Conservation (phyloP, 1,140 invertebrate species). For the Pygmarrhopalites habei region DNA sequence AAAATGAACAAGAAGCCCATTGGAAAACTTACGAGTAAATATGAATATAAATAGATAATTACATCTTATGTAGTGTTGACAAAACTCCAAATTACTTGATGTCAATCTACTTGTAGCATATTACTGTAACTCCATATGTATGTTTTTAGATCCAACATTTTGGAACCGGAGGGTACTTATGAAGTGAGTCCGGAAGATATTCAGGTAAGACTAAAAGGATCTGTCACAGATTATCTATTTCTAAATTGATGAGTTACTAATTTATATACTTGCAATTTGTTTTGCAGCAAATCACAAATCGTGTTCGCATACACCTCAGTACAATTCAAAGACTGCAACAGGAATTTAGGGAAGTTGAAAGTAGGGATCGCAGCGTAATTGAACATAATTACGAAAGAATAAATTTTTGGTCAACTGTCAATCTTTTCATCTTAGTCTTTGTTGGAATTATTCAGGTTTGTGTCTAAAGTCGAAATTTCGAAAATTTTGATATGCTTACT, state of each 20-base stretch:
- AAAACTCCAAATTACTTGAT: too few relatives aligned
- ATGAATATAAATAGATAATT: too few relatives aligned
- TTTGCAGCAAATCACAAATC: slow-evolving; percentile 50
- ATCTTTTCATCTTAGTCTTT: slow-evolving; percentile 60
- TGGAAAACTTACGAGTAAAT: slow-evolving; percentile 19
- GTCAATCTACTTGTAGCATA: too few relatives aligned
- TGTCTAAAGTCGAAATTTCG: too few relatives aligned
- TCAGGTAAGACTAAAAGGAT: slow-evolving; percentile 50
- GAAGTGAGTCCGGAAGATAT: slow-evolving; percentile 60
- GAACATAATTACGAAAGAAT: slow-evolving; percentile 67
- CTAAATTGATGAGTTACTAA: background rate
- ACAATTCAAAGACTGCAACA: slow-evolving; percentile 64
- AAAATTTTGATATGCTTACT: too few relatives aligned
- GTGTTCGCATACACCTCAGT: slow-evolving; percentile 53
- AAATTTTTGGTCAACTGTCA: slow-evolving; percentile 62
- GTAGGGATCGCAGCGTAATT: slow-evolving; percentile 67
- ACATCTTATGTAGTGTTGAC: too few relatives aligned
- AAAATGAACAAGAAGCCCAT: slow-evolving; percentile 53
- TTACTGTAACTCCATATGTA: too few relatives aligned
- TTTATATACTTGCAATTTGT: slow-evolving; percentile 29
- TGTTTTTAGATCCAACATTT: too few relatives aligned
- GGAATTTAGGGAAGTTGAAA: slow-evolving; percentile 61
- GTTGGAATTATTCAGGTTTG: slow-evolving; percentile 57
- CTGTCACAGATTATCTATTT: too few relatives aligned
- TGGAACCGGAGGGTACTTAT: slow-evolving; percentile 49